A percentile compares a stretch with the other conserved stretches of the same genome.
phyloP scores from a whole-genome alignment of 1,140 invertebrate species.

The Helicoverpa zea region DNA sequence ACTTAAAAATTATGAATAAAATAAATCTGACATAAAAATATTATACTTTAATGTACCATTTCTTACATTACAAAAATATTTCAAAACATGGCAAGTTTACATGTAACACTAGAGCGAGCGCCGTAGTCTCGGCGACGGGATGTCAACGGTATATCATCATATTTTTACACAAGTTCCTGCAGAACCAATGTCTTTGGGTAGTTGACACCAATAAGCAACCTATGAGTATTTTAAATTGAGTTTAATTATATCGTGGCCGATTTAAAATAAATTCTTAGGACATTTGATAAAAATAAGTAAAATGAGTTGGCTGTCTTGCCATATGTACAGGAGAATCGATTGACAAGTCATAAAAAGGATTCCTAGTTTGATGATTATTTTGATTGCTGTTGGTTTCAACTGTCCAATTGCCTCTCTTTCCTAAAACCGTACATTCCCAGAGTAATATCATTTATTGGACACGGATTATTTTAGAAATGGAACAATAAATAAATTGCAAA shows the following conservation, averaged over 20 bases:
- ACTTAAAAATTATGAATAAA: conserved; percentile 58
- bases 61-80: conserved; percentile 52
- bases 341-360: no score
- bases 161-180: not conserved
- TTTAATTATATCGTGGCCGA: no score
- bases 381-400: no score
- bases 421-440: conserved; percentile 10
- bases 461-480: not conserved
- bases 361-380: no score
- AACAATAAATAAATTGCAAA: not conserved
- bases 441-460: conserved; percentile 11
- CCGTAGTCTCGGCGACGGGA: not conserved
- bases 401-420: not conserved
- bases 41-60: conserved; percentile 56
- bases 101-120: conserved; percentile 42
- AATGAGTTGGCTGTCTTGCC: no score
- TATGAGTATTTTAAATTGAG: no score
- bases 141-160: not conserved
- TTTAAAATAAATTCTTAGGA: no score
- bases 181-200: not conserved
- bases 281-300: no score
- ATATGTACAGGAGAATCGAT: no score
- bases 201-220: no score
- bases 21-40: conserved; percentile 62
- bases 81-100: conserved; percentile 61